Evolutionary conservation across 2,797 vertebrate genomes (phyloP).

Genomic region (Glossophaga mutica): DNA sequence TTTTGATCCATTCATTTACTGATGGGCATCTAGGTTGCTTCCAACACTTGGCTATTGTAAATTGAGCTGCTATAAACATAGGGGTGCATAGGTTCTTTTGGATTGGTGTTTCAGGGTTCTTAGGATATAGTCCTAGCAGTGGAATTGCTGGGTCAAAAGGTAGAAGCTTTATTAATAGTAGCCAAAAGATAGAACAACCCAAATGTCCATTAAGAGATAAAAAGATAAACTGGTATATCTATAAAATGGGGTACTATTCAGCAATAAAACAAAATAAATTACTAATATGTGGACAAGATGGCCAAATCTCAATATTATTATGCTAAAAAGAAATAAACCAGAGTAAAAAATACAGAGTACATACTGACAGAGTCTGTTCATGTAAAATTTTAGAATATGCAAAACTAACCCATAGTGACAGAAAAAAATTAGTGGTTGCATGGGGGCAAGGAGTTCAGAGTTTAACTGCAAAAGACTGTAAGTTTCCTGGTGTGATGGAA

Average conservation of each 20-base stretch:
- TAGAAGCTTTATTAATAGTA: not conserved
- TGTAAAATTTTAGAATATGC: not conserved
- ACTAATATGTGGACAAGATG: not conserved
- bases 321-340: slow-evolving; percentile 3
- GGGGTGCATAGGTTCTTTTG: no score
- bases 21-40: no score
- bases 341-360: not conserved
- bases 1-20: no score
- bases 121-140: no score
- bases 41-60: no score
- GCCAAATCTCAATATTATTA: not conserved
- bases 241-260: not conserved
- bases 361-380: not conserved
- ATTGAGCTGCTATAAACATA: no score
- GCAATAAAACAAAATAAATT: not conserved
- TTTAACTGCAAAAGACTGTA: not conserved
- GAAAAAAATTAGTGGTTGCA: not conserved
- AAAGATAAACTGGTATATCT: not conserved
- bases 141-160: no score
- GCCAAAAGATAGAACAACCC: not conserved
- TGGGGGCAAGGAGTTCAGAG: not conserved
- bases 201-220: not conserved
- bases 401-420: not conserved
- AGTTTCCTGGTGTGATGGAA: not conserved
- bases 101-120: no score